A percentile compares a stretch with the other conserved stretches of the same genome.
Evolutionary conservation across 2,797 vertebrate species (phyloP).

Genomic region (Margarornis squamiger): DNA sequence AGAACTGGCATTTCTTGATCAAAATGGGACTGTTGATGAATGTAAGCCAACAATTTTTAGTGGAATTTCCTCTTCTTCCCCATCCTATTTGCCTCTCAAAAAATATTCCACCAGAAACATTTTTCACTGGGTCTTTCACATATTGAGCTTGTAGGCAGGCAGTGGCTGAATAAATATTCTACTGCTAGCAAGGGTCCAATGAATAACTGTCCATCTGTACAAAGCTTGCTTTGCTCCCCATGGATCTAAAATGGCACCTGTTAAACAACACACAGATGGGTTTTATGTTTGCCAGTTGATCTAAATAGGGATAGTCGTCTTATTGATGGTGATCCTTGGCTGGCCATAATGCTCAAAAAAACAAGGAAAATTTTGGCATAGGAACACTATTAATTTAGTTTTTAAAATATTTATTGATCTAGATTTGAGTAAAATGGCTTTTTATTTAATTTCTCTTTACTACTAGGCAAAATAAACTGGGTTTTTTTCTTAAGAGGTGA

Average conservation of each 20-base stretch:
- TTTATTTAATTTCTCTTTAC: neutral
- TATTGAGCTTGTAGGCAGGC: slow-evolving; percentile 12
- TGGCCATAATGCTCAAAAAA: neutral
- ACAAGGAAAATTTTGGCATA: neutral
- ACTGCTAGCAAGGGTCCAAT: slow-evolving; percentile 20
- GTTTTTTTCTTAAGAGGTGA: neutral
- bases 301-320: slow-evolving; percentile 34
- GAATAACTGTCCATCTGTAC: slow-evolving; percentile 65
- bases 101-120: slow-evolving; percentile 23
- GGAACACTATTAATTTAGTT: neutral
- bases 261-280: slow-evolving; percentile 68
- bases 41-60: neutral
- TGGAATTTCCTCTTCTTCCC: slow-evolving; percentile 5
- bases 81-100: neutral
- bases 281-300: slow-evolving; percentile 63
- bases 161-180: slow-evolving; percentile 50
- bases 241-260: slow-evolving; percentile 68
- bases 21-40: neutral
- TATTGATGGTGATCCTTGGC: slow-evolving; percentile 49
- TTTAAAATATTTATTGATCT: neutral
- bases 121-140: slow-evolving; percentile 29
- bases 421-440: neutral
- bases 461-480: neutral
- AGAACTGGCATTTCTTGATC: neutral
- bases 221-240: slow-evolving; percentile 59